Percentiles rank a stretch among this genome's conserved stretches.
Conservation (phyloP, 1,140 invertebrate species). For the Argopecten irradians region DNA sequence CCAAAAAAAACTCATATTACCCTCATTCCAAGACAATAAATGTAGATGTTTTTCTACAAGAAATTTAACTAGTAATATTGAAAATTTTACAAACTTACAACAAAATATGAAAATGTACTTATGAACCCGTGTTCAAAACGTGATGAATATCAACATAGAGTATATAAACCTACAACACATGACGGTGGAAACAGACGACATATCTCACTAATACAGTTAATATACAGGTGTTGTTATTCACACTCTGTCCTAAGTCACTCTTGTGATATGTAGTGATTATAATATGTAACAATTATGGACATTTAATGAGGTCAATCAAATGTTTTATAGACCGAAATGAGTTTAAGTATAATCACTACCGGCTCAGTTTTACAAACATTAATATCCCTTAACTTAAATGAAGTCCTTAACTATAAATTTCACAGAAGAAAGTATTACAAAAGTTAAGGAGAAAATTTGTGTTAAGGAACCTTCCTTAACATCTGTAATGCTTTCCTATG, state of each 20-base stretch:
- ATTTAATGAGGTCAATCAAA: neutral
- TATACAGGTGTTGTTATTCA: neutral
- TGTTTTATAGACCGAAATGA: neutral
- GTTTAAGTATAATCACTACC: too few relatives aligned
- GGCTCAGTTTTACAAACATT: too few relatives aligned
- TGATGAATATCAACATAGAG: neutral
- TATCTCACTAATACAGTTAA: neutral
- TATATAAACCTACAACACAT: neutral
- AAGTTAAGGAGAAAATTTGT: too few relatives aligned
- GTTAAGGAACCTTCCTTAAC: too few relatives aligned
- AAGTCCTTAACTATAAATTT: too few relatives aligned
- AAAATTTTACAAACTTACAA: neutral
- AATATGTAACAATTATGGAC: neutral
- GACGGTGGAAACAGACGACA: neutral
- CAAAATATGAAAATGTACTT: neutral
- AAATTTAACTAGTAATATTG: neutral
- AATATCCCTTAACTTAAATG: too few relatives aligned
- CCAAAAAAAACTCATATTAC: neutral
- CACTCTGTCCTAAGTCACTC: neutral
- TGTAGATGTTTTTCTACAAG: neutral
- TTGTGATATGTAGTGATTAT: neutral
- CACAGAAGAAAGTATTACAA: too few relatives aligned
- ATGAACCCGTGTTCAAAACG: slow-evolving; percentile 22
- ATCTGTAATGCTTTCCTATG: too few relatives aligned
- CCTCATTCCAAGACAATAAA: neutral